A percentile compares a stretch with the other conserved stretches of the same genome.
phyloP scores from a whole-genome alignment of 2,797 vertebrate genomes.

The Sandelia bainsii region DNA sequence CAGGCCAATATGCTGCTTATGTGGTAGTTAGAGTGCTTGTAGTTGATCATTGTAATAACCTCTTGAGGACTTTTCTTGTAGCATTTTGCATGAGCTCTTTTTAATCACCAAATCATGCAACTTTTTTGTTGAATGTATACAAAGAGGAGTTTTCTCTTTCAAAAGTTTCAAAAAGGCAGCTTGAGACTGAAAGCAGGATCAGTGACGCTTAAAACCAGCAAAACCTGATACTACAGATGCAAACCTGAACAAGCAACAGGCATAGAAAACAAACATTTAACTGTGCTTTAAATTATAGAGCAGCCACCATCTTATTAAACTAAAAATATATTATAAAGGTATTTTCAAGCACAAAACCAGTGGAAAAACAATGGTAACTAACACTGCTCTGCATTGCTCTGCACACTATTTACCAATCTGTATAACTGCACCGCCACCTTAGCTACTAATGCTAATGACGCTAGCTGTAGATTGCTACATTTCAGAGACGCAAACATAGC shows the following conservation, averaged over 20 bases:
- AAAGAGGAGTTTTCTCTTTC: constrained; percentile 4
- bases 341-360: not conserved
- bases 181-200: constrained; percentile 11
- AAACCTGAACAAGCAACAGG: not conserved
- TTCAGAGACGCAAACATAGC: too few species aligned
- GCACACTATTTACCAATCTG: not conserved
- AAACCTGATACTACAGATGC: not conserved
- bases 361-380: not conserved
- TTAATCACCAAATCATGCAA: constrained; percentile 6
- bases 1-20: constrained; percentile 6
- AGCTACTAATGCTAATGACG: too few species aligned
- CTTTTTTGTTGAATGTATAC: constrained; percentile 30
- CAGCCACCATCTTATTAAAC: constrained; percentile 24
- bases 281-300: not conserved
- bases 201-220: not conserved
- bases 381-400: not conserved
- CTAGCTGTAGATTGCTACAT: too few species aligned
- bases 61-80: constrained; percentile 9
- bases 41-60: constrained; percentile 8
- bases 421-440: not conserved
- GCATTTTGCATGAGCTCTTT: constrained; percentile 32
- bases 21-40: constrained; percentile 9
- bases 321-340: not conserved
- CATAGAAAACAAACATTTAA: not conserved
- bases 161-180: constrained; percentile 28